Conservation (phyloP, 2,888 invertebrate genomes). For the Phengaris alcon region DNA sequence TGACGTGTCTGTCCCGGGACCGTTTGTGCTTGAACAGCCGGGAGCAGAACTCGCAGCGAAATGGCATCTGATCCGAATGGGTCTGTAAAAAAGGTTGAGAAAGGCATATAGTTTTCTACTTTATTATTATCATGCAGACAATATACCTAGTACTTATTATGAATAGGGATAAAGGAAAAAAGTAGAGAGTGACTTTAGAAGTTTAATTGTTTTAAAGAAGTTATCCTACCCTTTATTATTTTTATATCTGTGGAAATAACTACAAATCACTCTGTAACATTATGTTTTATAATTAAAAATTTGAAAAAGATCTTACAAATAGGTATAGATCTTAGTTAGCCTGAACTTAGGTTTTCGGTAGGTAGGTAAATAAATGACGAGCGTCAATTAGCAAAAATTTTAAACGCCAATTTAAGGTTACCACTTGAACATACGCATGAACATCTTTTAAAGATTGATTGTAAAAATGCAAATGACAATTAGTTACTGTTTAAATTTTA, state of each 20-base stretch:
- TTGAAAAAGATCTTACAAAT: no score
- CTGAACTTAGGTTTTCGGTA: no score
- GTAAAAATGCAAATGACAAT: slow-evolving; percentile 69
- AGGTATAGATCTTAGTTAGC: no score
- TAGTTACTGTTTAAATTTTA: slow-evolving; percentile 57
- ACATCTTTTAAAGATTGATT: slow-evolving; percentile 67
- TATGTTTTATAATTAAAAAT: no score
- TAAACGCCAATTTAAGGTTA: slow-evolving; percentile 25
- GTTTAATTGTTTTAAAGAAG: no score
- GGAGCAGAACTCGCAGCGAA: slow-evolving; percentile 94
- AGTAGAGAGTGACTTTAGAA: no score
- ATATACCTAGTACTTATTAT: neutral
- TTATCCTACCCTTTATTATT: no score
- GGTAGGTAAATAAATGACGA: no score
- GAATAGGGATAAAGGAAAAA: neutral
- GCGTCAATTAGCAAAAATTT: neutral
- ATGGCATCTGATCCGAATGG: slow-evolving; percentile 95
- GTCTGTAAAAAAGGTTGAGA: slow-evolving; percentile 82
- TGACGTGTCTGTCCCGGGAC: slow-evolving; percentile 95
- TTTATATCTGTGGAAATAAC: no score
- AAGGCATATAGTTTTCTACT: neutral
- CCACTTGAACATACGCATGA: slow-evolving; percentile 32
- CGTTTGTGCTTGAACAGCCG: slow-evolving; percentile 96
- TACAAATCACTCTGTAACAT: no score
- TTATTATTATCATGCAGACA: no score